Evolutionary conservation across 2,797 vertebrate species (phyloP), one percentile per base, ranked within the genome.

Genomic region (Emys orbicularis): DNA sequence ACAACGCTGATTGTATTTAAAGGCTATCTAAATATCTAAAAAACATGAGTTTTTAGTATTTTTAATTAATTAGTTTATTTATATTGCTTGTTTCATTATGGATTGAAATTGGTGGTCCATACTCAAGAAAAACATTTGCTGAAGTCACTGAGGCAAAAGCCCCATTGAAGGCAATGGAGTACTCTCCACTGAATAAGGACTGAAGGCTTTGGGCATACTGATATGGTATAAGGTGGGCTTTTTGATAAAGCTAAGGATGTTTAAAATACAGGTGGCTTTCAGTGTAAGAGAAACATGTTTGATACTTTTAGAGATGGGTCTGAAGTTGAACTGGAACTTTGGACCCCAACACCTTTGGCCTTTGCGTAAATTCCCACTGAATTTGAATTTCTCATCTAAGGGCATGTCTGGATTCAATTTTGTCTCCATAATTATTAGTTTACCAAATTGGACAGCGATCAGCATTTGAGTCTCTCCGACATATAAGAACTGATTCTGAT

Each of bases 221-320:
- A 0, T 79, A 6, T 0, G 0, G 23, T 59, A 6, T 49, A 44
- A 56, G 18, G 19, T 72, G 65, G 34, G 37, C 31, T 4, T 44
- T 79, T 47, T 49, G 59, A 68, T 93, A 44, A 84, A 92, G 37
- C 1, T 44, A 34, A 3, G 56, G 13, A 82, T 74, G 2, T 61
- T 93, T 85, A 81, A 87, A 18, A 49, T 34, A 79, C 59, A 5
- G 4, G 3, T 18, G 4, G 3, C 59, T 94, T 96, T 90, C 53
- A 47, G 79, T 57, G 1, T 65, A 53, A 83, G n/a, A 15, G 74
- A 57, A 76, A 49, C 0, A 5, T 19, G 85, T 79, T 12, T 57
- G 9, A 41, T 56, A 5, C 56, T 89, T 90, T 94, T 88, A 79
- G 79, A 72, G 16, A 31, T 34, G 88, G 5, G 4, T 27, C n/a